phyloP scores from a whole-genome alignment of 2,113 vertebrate genomes.

The Ranitomeya variabilis region DNA sequence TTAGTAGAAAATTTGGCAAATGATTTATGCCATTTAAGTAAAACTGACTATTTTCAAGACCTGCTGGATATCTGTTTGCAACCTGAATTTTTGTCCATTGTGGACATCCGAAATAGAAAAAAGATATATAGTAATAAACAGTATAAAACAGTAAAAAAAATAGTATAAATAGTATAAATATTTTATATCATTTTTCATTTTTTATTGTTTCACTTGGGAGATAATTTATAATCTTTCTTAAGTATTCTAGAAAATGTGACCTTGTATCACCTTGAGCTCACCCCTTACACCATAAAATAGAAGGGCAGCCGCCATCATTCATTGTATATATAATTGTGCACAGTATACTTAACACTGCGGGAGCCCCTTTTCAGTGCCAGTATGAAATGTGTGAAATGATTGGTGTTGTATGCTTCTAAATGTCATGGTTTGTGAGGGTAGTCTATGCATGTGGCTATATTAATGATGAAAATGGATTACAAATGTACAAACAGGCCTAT shows the following conservation, averaged over 20 bases:
- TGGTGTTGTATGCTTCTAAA: conserved; percentile 33
- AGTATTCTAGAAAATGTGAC: not conserved
- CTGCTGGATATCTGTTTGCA: not conserved
- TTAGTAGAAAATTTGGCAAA: too few species aligned
- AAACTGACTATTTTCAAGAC: too few species aligned
- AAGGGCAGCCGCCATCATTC: not conserved
- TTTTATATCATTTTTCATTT: not conserved
- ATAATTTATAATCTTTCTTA: not conserved
- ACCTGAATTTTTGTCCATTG: not conserved
- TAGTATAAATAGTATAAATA: not conserved
- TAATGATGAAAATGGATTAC: conserved; percentile 55
- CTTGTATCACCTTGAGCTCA: not conserved
- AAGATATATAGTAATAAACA: not conserved
- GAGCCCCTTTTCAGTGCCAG: not conserved
- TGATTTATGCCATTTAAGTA: too few species aligned
- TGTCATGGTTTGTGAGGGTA: conserved; percentile 36
- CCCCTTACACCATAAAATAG: not conserved
- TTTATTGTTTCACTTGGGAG: not conserved
- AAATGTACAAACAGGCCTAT: conserved; percentile 54
- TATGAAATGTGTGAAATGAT: conserved; percentile 34
- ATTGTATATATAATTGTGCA: not conserved
- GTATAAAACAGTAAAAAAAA: too few species aligned
- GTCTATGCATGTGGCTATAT: conserved; percentile 28
- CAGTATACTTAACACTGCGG: not conserved
- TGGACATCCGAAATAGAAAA: not conserved